Evolutionary conservation across 64 coral and sea anemone genomes (phyloP).

Genomic region (Actinia tenebrosa): DNA sequence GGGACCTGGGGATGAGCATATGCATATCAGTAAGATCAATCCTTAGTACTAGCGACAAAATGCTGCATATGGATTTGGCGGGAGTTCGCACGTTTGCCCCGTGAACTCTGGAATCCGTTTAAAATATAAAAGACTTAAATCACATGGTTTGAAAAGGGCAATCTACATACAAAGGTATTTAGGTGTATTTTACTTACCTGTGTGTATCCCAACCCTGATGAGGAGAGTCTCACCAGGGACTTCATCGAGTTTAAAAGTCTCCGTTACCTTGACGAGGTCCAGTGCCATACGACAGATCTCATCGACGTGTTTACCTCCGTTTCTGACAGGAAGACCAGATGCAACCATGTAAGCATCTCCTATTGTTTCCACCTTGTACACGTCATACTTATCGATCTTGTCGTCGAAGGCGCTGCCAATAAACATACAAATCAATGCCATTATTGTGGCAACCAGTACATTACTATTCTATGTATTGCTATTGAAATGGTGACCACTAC

Average conservation of each 20-base stretch:
- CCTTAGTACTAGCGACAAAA: not conserved
- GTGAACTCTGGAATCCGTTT: too few species aligned
- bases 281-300: constrained; percentile 50
- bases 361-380: constrained; percentile 64
- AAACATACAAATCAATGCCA: too few species aligned
- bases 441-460: not conserved
- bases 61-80: not conserved
- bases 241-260: not conserved
- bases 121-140: too few species aligned
- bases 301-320: constrained; percentile 33
- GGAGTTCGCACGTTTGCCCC: not conserved
- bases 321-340: constrained; percentile 35
- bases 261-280: not conserved
- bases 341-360: constrained; percentile 63
- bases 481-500: constrained; percentile 26
- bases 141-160: too few species aligned
- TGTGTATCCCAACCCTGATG: constrained; percentile 49
- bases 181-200: constrained; percentile 9
- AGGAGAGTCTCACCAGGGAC: not conserved
- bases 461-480: not conserved
- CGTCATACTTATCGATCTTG: constrained; percentile 40
- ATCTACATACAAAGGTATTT: not conserved
- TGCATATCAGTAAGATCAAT: not conserved
- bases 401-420: constrained; percentile 31
- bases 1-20: constrained; percentile 23